Conservation (phyloP, 2,888 invertebrate species). For the Eurytoma adleriae region DNA sequence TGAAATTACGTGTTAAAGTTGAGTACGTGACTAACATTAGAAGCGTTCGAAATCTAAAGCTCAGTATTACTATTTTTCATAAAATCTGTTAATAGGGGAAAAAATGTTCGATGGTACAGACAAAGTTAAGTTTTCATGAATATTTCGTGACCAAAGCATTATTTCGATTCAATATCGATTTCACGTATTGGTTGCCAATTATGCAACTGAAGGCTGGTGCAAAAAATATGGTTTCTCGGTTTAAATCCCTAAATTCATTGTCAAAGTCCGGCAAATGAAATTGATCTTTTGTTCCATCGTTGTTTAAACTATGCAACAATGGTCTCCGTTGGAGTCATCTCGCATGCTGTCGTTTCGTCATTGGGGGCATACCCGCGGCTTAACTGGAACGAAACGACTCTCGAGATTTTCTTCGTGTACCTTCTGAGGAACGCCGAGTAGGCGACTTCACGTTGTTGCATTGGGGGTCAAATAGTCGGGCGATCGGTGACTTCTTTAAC, state of each 20-base stretch:
- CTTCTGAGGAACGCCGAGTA: not conserved
- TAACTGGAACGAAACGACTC: constrained; percentile 13
- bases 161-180: no score
- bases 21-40: no score
- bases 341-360: not conserved
- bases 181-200: not conserved
- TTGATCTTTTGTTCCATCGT: not conserved
- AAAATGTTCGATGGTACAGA: no score
- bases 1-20: no score
- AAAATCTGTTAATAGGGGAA: no score
- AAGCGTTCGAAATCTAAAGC: no score
- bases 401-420: not conserved
- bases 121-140: no score
- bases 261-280: not conserved
- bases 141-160: no score
- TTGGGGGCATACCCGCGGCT: not conserved
- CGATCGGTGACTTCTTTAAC: no score
- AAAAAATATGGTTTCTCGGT: not conserved
- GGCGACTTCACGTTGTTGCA: no score
- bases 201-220: not conserved
- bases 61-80: no score
- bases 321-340: not conserved
- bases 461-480: no score
- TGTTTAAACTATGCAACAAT: not conserved
- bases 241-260: not conserved